These are phyloP conservation scores for Orchesella flavescens DNA, from an alignment of 2,888 invertebrate genomes.

Conservation along the genomic window DNA sequence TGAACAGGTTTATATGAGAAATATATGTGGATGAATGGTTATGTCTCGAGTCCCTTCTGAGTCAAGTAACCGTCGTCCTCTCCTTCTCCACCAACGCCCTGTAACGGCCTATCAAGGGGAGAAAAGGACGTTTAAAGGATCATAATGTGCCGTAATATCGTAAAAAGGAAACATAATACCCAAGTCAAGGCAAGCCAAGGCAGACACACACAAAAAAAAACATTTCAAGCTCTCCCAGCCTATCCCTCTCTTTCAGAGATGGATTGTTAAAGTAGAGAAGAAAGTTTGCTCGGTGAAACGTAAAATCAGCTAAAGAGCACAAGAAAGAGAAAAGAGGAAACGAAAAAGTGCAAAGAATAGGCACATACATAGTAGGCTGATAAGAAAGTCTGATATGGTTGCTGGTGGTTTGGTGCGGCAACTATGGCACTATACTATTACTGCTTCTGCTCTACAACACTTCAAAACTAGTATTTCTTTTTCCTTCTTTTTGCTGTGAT, in stretches of 20 bases:
- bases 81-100: conserved; percentile 32
- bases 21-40: background rate
- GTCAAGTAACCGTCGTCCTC: conserved; percentile 5
- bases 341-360: conserved; percentile 10
- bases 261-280: conserved; percentile 28
- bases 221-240: conserved; percentile 1
- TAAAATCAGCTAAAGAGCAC: conserved; percentile 42
- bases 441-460: background rate
- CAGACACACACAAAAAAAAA: conserved; percentile 6
- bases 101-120: conserved; percentile 11
- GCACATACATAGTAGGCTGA: background rate
- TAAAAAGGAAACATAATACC: conserved; percentile 47
- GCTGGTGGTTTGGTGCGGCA: too few relatives aligned
- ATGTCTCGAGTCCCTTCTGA: background rate
- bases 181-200: background rate
- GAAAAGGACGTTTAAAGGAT: conserved; percentile 38
- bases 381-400: background rate
- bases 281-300: conserved; percentile 32
- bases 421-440: background rate
- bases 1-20: background rate
- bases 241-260: conserved; percentile 3
- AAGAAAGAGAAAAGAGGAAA: background rate
- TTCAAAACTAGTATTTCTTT: conserved; percentile 8
- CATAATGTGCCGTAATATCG: conserved; percentile 49
- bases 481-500: background rate